Base-by-base conservation (phyloP, 1,140 invertebrate genomes). In the Drosophila repletoides region DNA sequence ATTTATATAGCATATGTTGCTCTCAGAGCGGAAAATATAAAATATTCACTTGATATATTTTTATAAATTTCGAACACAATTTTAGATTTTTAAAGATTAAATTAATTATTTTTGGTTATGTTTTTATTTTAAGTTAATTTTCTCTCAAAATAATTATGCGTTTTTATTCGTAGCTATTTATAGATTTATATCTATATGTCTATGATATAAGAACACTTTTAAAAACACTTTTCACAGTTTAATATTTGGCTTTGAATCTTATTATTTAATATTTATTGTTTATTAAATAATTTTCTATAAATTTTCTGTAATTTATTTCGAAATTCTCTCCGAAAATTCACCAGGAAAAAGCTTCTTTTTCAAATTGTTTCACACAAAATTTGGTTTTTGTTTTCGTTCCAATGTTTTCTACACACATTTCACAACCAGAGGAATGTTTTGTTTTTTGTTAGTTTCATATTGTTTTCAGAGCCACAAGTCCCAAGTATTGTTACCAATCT, bases 401-500 rank as follows among this genome's bases (percentile, higher is more conserved):
- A 56, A 10, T 2, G 29, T 34, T 36, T 58, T 48, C 22, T 43
- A 24, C 29, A n/a, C 6, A 24, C 17, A 22, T 58, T 34, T 45
- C 6, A 40, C 17, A 40, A 17, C 15, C 31, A 10, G 15, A 40
- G 19, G 6, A 14, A 7, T 28, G n/a, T 5, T 36, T 60, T 43
- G 55, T 60, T 60, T 26, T 34, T 31, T 26, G 33, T 38, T 17
- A 36, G 45, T 59, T 51, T 60, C 12, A 36, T 43, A 21, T 59
- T 59, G 45, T 74, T 74, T n/a, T 28, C 24, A 49, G 24, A 19
- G 40, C 46, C 56, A 46, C 60, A 56, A 48, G 53, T 45, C 55
- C 36, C 55, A 31, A 5, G 45, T 60, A 58, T 70, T 83, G 72
- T 84, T 79, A 79, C 52, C 70, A 73, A 73, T 59, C 58, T 76